Base-by-base conservation (phyloP, 2,888 invertebrate species). In the Drosophila tripunctata region DNA sequence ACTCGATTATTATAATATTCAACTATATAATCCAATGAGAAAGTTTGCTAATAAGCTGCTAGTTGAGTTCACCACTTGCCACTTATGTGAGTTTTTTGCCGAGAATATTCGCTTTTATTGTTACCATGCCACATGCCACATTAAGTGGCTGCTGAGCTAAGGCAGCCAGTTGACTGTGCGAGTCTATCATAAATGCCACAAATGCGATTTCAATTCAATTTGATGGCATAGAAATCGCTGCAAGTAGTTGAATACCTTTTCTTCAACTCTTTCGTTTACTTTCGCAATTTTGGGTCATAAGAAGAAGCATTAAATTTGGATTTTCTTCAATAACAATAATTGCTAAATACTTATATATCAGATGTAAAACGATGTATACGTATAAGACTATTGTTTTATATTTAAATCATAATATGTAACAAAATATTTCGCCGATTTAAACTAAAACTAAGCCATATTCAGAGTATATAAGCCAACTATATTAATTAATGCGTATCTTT, bases 1-100 rank as follows among this genome's bases (percentile, higher is more conserved):
- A 82, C 85, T 84, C 80, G 80, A 81, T 81, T 81, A 81, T 81
- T 84, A 81, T 81, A 84, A 84, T 81, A 81, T 84, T 74, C 85
- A 82, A 78, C 79, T 69, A 76, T 78, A 83, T 86, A 82, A 83
- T 80, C 82, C 86, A 78, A 78, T 80, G 80, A 75, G 67, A 84
- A 82, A 82, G 73, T 82, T 82, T 83, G 61, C 86, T 86, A 83
- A 86, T 83, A 83, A 83, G 84, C 83, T 83, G 76, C 74, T 74
- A 83, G 80, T 83, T 80, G 83, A 85, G 75, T 77, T 75, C 67
- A 43, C 62, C 70, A 74, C 58, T 75, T 72, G 38, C 63, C 55
- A 58, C 35, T 54, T 56, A 40, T 31, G 14, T 31, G 14, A 27
- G 51, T 50, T 54, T 71, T 50, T n/a, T n/a, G n/a, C n/a, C 27